phyloP scores from a whole-genome alignment of 2,888 invertebrate species.

The Sturmia bella region DNA sequence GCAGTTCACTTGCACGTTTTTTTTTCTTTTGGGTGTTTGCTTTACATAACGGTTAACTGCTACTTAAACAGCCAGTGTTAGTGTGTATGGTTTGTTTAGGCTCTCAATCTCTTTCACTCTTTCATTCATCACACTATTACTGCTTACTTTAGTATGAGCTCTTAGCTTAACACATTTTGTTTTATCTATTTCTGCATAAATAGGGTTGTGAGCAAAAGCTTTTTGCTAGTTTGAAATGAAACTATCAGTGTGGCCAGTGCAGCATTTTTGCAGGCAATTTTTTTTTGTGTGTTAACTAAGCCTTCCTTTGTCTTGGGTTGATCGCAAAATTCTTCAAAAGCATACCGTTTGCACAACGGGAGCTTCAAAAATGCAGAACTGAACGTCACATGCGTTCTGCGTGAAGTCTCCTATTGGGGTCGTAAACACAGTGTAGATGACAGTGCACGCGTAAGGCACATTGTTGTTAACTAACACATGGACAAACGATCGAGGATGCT shows the following conservation, averaged over 20 bases:
- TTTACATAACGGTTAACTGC: constrained; percentile 63
- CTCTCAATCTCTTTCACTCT: constrained; percentile 29
- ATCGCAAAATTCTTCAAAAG: too few species aligned
- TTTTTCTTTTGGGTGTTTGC: constrained; percentile 66
- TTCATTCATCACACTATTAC: constrained; percentile 3
- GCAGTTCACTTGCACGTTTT: constrained; percentile 69
- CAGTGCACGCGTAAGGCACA: too few species aligned
- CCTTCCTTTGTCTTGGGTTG: too few species aligned
- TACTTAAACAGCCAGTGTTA: constrained; percentile 71
- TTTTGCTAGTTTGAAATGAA: background rate
- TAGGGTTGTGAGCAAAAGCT: constrained; percentile 5
- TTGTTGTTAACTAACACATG: too few species aligned
- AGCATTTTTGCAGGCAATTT: background rate
- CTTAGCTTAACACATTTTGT: background rate
- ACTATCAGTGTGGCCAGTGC: background rate
- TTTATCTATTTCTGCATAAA: background rate
- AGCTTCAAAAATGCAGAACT: too few species aligned
- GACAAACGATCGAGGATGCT: too few species aligned
- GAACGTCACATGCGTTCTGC: too few species aligned
- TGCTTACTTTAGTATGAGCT: background rate
- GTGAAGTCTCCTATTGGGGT: too few species aligned
- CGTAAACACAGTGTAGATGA: too few species aligned
- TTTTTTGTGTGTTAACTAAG: too few species aligned
- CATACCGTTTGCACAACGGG: too few species aligned
- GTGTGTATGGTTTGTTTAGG: constrained; percentile 42